Base-by-base conservation (phyloP, 2,888 invertebrate genomes). In the Microchrysa polita region DNA sequence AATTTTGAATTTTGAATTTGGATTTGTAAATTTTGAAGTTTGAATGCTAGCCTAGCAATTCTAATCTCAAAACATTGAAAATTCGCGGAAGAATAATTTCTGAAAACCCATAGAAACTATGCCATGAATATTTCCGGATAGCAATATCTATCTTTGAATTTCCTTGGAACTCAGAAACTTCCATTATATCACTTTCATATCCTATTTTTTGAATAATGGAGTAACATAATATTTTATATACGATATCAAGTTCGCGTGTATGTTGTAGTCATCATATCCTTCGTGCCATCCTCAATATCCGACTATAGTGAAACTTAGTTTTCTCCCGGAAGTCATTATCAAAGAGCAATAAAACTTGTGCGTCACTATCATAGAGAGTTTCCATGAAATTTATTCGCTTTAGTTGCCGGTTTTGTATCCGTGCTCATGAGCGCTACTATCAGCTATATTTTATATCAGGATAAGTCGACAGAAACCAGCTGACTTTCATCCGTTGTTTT, bases 341-440 rank as follows among this genome's bases (percentile, higher is more conserved):
- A 69, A 69, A 69, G 40, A 34, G 40, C 69, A 40, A 69, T 69
- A 69, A 69, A 69, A 69, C 42, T 69, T 69, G 18, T 57, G 20
- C 40, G n/a, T n/a, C 40, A 16, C 67, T 20, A 55, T 55, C 69
- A 69, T 69, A 34, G n/a, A n/a, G n/a, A n/a, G 69, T 57, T 57
- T 69, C 40, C 2, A 14, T 12, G 20, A 40, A 69, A 69, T 69
- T 69, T 69, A 69, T 69, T 69, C 40, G 1, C 20, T 2, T n/a
- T 14, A 69, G 55, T 55, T 69, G 18, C 55, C 40, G 69, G n/a
- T n/a, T 55, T 55, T 34, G 69, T 40, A 69, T 69, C 53, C 53
- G 9, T 34, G 18, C 22, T n/a, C n/a, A n/a, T n/a, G n/a, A n/a
- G n/a, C n/a, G n/a, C n/a, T 18, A 53, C 53, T n/a, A n/a, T 34